Base-by-base conservation (phyloP, 2,113 vertebrate genomes). In the Philantomba maxwellii region DNA sequence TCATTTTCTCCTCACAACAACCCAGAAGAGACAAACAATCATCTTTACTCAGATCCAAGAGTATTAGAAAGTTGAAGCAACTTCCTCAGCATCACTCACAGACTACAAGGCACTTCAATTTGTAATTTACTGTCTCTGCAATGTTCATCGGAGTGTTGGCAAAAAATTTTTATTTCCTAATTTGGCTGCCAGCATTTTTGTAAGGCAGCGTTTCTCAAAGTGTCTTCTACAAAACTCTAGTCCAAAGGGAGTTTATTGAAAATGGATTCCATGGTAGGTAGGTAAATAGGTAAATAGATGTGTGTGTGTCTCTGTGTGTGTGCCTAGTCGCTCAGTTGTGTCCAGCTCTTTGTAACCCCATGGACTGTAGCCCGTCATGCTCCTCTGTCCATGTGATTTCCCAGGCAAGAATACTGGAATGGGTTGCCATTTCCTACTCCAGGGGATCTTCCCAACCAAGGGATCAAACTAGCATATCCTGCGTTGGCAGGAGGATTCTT, bases 1-100 rank as follows among this genome's bases (percentile, higher is more conserved):
- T 84, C 64, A 87, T 94, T 94, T 96, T 95, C 85, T 84, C 36
- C 12, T 94, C 21, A 55, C 21, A 81, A 36, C 28, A 96, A 55
- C 66, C 25, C 47, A 57, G 33, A 87, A 89, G 25, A 93, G 47
- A 4, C 49, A 83, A 84, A 58, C 70, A 43, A 58, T 58, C 55
- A 33, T 66, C 60, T 91, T 66, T 10, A 64, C 93, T 78, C 64
- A 87, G 13, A 87, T 58, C 21, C 28, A 94, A 91, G 47, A 92
- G 7, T 94, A 49, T 88, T 62, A 55, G 43, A 91, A 88, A 51
- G 11, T 53, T 85, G n/a, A 91, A 91, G 17, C 25, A 82, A 49
- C 23, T 77, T 91, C 60, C 11, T 88, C 51, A 36, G 36, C 43
- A 21, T 87, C 47, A 75, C 30, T 51, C 25, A 30, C 49, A 81